Evolutionary conservation across 2,888 invertebrate genomes (phyloP), one percentile per base, ranked within the genome.

Genomic region (Cosmorhoe ocellata): DNA sequence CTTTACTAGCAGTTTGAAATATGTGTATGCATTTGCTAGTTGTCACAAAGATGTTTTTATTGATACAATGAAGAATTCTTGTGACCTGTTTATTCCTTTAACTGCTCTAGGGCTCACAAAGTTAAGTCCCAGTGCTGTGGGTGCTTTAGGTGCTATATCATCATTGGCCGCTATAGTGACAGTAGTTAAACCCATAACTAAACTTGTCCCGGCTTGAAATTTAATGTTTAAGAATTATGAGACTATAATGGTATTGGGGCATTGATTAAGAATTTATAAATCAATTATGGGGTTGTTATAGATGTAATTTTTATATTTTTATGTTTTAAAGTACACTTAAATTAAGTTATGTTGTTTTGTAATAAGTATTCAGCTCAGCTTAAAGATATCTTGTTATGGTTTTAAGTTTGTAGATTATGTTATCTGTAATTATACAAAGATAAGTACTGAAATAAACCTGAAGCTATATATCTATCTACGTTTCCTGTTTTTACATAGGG

Each of bases 61-160:
- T 58, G 98, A 98, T 82, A 94, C 95, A 0, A 71, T 96, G 3
- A 97, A 97, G 79, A 98, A 98, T 88, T 83, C 92, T 6, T 96
- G 96, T 84, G 98, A 98, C 81, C 80, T 98, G 47, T 95, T 97
- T 66, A 95, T 98, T 72, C 98, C 98, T 0, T 82, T 98, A 56
- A 94, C 95, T 49, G 93, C 95, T 4, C 84, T 98, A 60, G 97
- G 96, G 0, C 94, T 95, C 71, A 92, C 94, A 0, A 94, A 93
- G 63, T 79, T 97, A 7, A 95, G 94, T 53, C 95, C 97, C 0
- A 94, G 95, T 51, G 91, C 93, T 13, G 91, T 97, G 46, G 98
- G 98, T 0, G 65, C 94, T 5, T 79, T 97, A 11, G 98, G 98
- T 3, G 92, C 95, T 0, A 73, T 97, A 43, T 97, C 97, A 2